These are phyloP conservation scores for Momotus momota DNA, from an alignment of 2,797 vertebrate genomes.

Conservation along the genomic window DNA sequence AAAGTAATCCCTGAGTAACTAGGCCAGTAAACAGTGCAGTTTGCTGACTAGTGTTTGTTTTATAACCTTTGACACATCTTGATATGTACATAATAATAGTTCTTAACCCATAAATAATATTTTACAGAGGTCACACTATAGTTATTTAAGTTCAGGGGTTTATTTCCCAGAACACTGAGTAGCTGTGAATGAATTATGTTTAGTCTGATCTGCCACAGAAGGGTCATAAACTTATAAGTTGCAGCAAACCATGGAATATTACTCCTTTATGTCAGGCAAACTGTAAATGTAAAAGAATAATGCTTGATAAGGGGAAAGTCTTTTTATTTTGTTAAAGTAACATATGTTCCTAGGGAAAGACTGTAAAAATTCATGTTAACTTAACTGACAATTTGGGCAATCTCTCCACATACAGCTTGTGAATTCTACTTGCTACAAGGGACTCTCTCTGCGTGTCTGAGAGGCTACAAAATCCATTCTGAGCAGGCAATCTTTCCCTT, in stretches of 20 bases:
- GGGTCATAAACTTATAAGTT: constrained; percentile 78
- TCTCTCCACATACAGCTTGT: constrained; percentile 25
- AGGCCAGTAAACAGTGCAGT: constrained; percentile 52
- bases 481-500: background rate
- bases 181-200: constrained; percentile 82
- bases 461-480: constrained; percentile 13
- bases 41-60: constrained; percentile 74
- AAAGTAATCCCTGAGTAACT: constrained; percentile 58
- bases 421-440: constrained; percentile 35
- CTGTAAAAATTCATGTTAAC: constrained; percentile 74
- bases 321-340: constrained; percentile 76
- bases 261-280: constrained; percentile 77
- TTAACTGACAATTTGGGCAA: constrained; percentile 61
- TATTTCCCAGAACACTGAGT: constrained; percentile 81
- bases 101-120: constrained; percentile 81
- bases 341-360: constrained; percentile 61
- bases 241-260: constrained; percentile 77
- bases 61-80: constrained; percentile 77
- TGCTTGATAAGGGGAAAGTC: constrained; percentile 75
- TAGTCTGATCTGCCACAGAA: constrained; percentile 81
- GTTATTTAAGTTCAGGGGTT: constrained; percentile 81
- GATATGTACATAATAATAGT: constrained; percentile 77
- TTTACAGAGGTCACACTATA: constrained; percentile 81
- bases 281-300: constrained; percentile 76
- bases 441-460: background rate